A percentile compares a stretch with the other conserved stretches of the same genome.
Evolutionary conservation across 2,888 invertebrate species (phyloP).

Genomic region (Dendrolimus pini): DNA sequence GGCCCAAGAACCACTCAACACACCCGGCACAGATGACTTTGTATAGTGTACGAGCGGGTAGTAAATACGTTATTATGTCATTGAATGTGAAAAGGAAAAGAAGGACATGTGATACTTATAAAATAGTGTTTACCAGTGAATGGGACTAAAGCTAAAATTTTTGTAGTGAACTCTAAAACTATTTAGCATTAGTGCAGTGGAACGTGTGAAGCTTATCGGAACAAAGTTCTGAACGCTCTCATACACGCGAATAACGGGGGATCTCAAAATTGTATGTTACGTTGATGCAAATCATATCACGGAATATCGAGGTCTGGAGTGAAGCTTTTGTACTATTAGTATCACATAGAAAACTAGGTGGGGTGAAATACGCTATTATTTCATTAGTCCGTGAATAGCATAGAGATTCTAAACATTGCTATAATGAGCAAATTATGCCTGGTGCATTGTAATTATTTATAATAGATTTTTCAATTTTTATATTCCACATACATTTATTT

Average conservation of each 20-base stretch:
- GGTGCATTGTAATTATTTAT: slow-evolving; percentile 61
- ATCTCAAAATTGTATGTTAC: slow-evolving; percentile 41
- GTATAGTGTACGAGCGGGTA: slow-evolving; percentile 78
- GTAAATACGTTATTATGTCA: slow-evolving; percentile 67
- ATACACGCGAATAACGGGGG: slow-evolving; percentile 42
- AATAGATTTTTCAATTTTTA: slow-evolving; percentile 50
- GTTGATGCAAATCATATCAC: slow-evolving; percentile 14
- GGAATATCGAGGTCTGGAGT: slow-evolving; percentile 28
- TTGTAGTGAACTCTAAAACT: slow-evolving; percentile 49
- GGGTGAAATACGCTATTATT: slow-evolving; percentile 42
- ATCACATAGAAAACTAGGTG: slow-evolving; percentile 44
- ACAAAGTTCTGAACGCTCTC: slow-evolving; percentile 50
- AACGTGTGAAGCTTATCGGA: slow-evolving; percentile 42
- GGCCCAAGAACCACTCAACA: slow-evolving; percentile 90
- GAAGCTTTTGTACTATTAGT: slow-evolving; percentile 42
- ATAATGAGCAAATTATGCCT: slow-evolving; percentile 41
- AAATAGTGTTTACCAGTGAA: slow-evolving; percentile 66
- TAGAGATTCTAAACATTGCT: slow-evolving; percentile 43
- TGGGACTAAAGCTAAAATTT: slow-evolving; percentile 50
- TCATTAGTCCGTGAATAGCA: slow-evolving; percentile 55
- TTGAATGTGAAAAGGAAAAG: slow-evolving; percentile 72
- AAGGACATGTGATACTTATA: slow-evolving; percentile 67
- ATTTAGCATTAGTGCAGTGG: slow-evolving; percentile 58
- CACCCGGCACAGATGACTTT: slow-evolving; percentile 87
- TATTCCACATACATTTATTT: slow-evolving; percentile 28